A percentile compares a stretch with the other conserved stretches of the same genome.
These are phyloP conservation scores for Clytia hemisphaerica DNA, from an alignment of 30 jellyfish, hydroid and myxozoan species.

Conservation along the genomic window DNA sequence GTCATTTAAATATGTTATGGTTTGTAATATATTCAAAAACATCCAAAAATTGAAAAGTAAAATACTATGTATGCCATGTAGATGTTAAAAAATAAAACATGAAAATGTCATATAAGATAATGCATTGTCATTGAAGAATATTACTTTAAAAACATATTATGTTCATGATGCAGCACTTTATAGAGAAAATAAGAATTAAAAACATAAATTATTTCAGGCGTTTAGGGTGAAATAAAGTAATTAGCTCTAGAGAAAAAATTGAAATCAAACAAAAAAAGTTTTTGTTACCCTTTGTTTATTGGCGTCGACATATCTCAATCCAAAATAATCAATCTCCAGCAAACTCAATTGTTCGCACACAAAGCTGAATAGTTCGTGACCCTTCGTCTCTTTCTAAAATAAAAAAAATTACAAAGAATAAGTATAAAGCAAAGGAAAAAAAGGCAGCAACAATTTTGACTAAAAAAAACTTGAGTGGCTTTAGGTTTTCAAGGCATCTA, in stretches of 20 bases:
- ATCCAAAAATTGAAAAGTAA: background rate
- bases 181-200: too few species aligned
- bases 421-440: background rate
- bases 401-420: background rate
- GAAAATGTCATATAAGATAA: too few species aligned
- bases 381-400: constrained; percentile 74
- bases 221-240: too few species aligned
- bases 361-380: constrained; percentile 44
- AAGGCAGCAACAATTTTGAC: too few species aligned
- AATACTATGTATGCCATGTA: too few species aligned
- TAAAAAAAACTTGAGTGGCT: too few species aligned
- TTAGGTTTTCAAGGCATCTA: too few species aligned
- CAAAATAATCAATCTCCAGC: constrained; percentile 74
- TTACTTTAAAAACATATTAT: too few species aligned
- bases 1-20: background rate
- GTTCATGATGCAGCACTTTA: too few species aligned
- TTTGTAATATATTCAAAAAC: background rate
- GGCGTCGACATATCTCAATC: constrained; percentile 78
- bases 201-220: too few species aligned
- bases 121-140: too few species aligned
- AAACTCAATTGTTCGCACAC: constrained; percentile 61
- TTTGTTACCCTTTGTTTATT: constrained; percentile 73
- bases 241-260: background rate
- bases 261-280: background rate
- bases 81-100: too few species aligned